Evolutionary conservation across 2,113 vertebrate species (phyloP), one percentile per base, ranked within the genome.

Genomic region (Rana temporaria): DNA sequence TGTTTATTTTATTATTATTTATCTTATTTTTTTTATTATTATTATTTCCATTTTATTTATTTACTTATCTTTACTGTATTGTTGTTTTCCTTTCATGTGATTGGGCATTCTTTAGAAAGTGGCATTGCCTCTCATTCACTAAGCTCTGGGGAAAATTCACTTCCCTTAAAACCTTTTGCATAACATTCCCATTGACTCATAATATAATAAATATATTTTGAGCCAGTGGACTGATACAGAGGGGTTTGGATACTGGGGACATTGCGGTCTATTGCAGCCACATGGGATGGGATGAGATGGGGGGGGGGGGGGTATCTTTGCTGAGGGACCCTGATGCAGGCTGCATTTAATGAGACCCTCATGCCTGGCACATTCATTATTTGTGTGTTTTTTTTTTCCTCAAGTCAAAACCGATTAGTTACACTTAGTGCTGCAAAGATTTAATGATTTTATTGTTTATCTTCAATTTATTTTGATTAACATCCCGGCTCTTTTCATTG

Each of bases 361-460:
- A 30, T 91, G 90, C 88, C 80, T 94, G 93, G 94, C 93, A 95
- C 90, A 93, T 93, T 94, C 92, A 95, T 95, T 94, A 95, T 93
- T 95, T 92, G 93, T 92, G 89, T 30, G n/a, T n/a, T n/a, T 93
- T 94, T 86, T 87, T 48, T 92, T 92, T 84, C 92, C 93, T 91
- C 68, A 89, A 95, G 94, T 95, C 93, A 94, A 93, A 95, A 93
- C 92, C 93, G 93, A 95, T 95, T 94, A 95, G 94, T 95, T 95
- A 94, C 93, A 94, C 92, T 94, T 94, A 93, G 89, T 87, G 85
- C 92, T 60, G 87, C 90, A 92, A 93, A 95, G 92, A 95, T 93
- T 91, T 94, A 95, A 95, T 95, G 94, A 95, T 95, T 94, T 94
- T 95, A 95, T 95, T 95, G 94, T 95, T 95, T 95, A 94, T 95